Conservation (phyloP, 1,140 invertebrate species). For the Macrobrachium nipponense region DNA sequence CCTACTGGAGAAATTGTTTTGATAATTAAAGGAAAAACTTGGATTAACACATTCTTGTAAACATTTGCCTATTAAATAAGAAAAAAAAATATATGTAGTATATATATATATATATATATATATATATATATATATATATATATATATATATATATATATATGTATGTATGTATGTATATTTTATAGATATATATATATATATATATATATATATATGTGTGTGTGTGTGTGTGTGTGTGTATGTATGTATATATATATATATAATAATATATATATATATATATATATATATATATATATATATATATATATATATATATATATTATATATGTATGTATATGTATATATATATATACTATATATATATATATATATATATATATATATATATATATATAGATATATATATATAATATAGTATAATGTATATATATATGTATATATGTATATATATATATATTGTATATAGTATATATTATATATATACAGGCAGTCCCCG, state of each 20-base stretch:
- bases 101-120: slow-evolving; percentile 3
- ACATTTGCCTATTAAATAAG: too few species aligned
- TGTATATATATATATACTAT: background rate
- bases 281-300: background rate
- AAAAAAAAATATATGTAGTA: too few species aligned
- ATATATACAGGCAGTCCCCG: background rate
- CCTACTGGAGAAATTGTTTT: too few species aligned
- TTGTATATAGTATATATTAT: slow-evolving; percentile 11
- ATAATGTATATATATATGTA: background rate
- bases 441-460: slow-evolving; percentile 19
- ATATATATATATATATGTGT: background rate
- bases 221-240: background rate
- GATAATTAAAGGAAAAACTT: too few species aligned
- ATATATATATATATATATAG: slow-evolving; percentile 10
- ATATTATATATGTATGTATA: slow-evolving; percentile 3
- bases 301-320: slow-evolving; percentile 9
- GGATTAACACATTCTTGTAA: too few species aligned
- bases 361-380: slow-evolving; percentile 5
- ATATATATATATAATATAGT: slow-evolving; percentile 2
- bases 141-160: slow-evolving; percentile 6
- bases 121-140: slow-evolving; percentile 15
- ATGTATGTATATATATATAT: background rate
- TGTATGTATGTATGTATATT: slow-evolving; percentile 2
- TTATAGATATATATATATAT: slow-evolving; percentile 9
- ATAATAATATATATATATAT: background rate